A percentile compares a stretch with the other conserved stretches of the same genome.
Evolutionary conservation across 30 jellyfish, hydroid and myxozoan species (phyloP).

Genomic region (Morbakka virulenta): DNA sequence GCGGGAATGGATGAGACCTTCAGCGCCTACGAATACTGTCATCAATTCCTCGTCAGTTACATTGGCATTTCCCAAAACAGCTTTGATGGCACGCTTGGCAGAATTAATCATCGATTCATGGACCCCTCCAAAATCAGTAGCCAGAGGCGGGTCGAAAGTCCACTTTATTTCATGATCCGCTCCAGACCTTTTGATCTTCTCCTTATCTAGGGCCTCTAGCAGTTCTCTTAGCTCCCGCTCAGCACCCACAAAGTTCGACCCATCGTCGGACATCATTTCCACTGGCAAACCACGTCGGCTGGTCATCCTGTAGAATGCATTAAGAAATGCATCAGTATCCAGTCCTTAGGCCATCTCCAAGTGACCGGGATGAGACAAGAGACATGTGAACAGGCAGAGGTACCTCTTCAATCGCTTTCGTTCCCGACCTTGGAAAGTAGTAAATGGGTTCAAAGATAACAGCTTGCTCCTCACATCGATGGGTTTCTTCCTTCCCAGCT

Average conservation of each 20-base stretch:
- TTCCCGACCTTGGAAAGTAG: no score
- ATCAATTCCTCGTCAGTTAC: conserved; percentile 31
- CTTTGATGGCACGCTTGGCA: conserved; percentile 38
- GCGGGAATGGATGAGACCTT: conserved; percentile 35
- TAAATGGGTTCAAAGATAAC: no score
- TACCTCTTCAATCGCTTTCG: no score
- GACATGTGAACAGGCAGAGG: no score
- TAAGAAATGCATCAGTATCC: no score
- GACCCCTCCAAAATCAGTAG: conserved; percentile 51
- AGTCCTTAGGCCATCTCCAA: no score
- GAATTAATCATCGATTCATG: conserved; percentile 38
- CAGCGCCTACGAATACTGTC: conserved; percentile 39
- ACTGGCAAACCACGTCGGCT: conserved; percentile 7
- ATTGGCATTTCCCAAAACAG: conserved; percentile 21
- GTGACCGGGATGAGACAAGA: no score
- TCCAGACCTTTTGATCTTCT: conserved; percentile 8
- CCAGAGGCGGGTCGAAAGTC: conserved; percentile 49
- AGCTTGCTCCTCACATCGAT: no score
- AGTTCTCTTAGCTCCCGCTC: conserved; percentile 6
- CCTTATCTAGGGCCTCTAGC: conserved; percentile 5
- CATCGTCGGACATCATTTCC: neutral
- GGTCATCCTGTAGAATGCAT: conserved; percentile 3
- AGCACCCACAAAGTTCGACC: conserved; percentile 1
- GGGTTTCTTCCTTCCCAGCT: no score
- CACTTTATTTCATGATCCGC: conserved; percentile 53